Base-by-base conservation (phyloP, 2,113 vertebrate species). In the Agapornis roseicollis region DNA sequence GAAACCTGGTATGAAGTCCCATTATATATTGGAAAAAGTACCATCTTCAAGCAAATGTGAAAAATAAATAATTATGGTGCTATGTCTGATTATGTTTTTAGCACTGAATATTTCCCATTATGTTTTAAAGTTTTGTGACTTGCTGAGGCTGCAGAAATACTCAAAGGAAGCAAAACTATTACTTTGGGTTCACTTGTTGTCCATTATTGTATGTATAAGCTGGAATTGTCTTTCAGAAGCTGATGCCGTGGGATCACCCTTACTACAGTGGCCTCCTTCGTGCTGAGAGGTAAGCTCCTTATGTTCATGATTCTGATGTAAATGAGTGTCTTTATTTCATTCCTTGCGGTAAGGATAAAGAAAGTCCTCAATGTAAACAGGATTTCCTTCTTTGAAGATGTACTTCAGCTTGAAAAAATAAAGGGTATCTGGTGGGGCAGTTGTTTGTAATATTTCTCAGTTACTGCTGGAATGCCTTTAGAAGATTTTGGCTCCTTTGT, bases 231-330 rank as follows among this genome's bases (percentile, higher is more conserved):
- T 96, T 97, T 71, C 83, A 99, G 99, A 98, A 98, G 84, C 90
- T 99, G 49, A 99, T 99, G 99, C 99, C 99, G 0, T 99, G 99
- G 99, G 99, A 99, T 96, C 99, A 99, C 56, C 98, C 99, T 2
- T 99, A 98, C 96, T 99, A 99, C 89, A 99, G 99, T 23, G 99
- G 99, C 5, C 98, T 99, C 35, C 92, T 99, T 82, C 99, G 99
- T 86, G 99, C 99, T 88, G 99, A 99, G 97, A 99, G 98, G 99
- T 99, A 95, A 98, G 98, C 88, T 73, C 27, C 73, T 92, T 92
- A 74, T 31, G 23, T 72, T 88, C 37, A 18, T 70, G 55, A 90
- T 93, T 95, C 68, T 93, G 56, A 90, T 96, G 93, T 78, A 89
- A 95, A 97, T 94, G 60, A 88, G 42, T 33, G 64, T 60, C 64